Base-by-base conservation (phyloP, 2,113 vertebrate species). In the Peromyscus polionotus region DNA sequence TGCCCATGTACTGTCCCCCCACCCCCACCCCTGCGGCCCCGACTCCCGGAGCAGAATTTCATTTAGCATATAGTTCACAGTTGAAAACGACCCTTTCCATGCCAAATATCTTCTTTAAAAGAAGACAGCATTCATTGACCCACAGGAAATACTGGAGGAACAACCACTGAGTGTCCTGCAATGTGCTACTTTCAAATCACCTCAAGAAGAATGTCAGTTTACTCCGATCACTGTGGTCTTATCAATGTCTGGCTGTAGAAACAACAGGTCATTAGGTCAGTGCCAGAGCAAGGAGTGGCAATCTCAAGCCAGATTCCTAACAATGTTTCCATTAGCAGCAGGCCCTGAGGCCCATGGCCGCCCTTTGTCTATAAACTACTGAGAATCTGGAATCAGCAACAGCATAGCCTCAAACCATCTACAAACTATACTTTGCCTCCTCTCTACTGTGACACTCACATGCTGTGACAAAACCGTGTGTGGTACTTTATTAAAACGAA, bases 211-310 rank as follows among this genome's bases (percentile, higher is more conserved):
- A 59, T 4, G 45, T 59, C 68, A 36, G 28, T 63, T 89, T 59
- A 33, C 11, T 70, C 42, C 36, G 48, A 42, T 10, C 33, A 42
- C 33, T 36, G 11, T 4, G 39, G 72, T 22, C 39, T 22, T 12
- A 61, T 84, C 11, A 1, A 17, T 1, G 26, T n/a, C 68, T 75
- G 79, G 26, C 5, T 36, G 70, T 84, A 67, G 12, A 84, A 93
- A 92, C 63, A 84, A 42, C 42, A 83, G 57, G 95, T 57, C 75
- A 42, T 31, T 39, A 95, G 95, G 87, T 95, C 96, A 97, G 88
- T 51, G 96, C 92, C 85, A 95, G 68, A 92, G 87, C 87, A 90
- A 95, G 42, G 20, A 94, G 59, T 0, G 73, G 70, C 28, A 88
- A 87, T 68, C 31, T 73, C 22, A 39, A 48, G 87, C 75, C 33